Evolutionary conservation across 2,113 vertebrate species (phyloP).

Genomic region (Rynchops niger): DNA sequence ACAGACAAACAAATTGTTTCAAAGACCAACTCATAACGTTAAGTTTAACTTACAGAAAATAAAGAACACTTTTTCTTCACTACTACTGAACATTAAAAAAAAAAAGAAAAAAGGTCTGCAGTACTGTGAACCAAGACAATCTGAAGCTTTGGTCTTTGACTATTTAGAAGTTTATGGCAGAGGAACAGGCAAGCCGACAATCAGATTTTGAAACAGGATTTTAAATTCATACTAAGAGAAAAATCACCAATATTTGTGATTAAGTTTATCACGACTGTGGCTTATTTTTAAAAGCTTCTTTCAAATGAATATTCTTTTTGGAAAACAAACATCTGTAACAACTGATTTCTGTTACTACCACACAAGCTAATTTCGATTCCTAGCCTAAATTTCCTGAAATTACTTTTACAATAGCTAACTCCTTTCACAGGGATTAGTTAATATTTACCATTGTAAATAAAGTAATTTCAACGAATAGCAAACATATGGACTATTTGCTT

Average conservation of each 20-base stretch:
- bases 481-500: not conserved
- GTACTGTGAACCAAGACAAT: not conserved
- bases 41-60: not conserved
- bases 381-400: not conserved
- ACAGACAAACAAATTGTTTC: not conserved
- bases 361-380: not conserved
- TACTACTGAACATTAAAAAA: not conserved
- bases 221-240: not conserved
- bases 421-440: not conserved
- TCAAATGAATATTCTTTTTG: not conserved
- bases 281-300: not conserved
- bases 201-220: not conserved
- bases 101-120: not conserved
- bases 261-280: not conserved
- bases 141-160: not conserved
- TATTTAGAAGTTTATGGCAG: not conserved
- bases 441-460: not conserved
- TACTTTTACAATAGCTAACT: not conserved
- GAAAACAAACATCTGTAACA: not conserved
- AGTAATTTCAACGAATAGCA: not conserved
- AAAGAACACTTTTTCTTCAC: not conserved
- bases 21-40: not conserved
- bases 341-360: not conserved
- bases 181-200: not conserved
- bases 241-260: not conserved